Percentiles rank a stretch among this genome's conserved stretches.
phyloP scores from a whole-genome alignment of 2,797 vertebrate genomes.

The Cossypha polioptera region DNA sequence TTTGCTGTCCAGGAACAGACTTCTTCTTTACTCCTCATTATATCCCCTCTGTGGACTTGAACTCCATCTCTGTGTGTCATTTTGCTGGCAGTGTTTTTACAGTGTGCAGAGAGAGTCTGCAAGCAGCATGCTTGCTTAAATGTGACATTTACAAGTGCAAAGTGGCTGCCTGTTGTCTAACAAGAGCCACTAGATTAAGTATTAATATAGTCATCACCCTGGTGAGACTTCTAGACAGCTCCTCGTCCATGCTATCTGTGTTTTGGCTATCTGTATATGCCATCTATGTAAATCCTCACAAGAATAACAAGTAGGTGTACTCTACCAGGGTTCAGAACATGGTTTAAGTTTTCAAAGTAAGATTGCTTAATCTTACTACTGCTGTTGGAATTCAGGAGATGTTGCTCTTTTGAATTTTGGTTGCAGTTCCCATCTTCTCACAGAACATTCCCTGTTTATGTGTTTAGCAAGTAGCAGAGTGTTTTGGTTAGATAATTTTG shows the following conservation, averaged over 20 bases:
- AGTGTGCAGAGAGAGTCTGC: not conserved
- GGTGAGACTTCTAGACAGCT: not conserved
- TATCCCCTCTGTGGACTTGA: not conserved
- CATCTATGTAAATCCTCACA: not conserved
- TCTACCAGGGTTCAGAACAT: not conserved
- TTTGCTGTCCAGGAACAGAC: not conserved
- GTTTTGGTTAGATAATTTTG: not conserved
- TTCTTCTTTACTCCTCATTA: not conserved
- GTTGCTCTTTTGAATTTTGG: not conserved
- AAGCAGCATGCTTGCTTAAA: not conserved
- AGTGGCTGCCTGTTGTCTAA: not conserved
- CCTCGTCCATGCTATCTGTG: accelerated
- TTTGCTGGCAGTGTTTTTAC: not conserved
- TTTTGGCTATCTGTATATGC: not conserved
- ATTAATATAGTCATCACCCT: not conserved
- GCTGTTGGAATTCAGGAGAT: not conserved
- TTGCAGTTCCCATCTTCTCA: not conserved
- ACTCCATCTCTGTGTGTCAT: not conserved
- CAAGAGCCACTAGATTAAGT: not conserved
- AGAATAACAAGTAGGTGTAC: not conserved
- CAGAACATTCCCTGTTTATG: not conserved
- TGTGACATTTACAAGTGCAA: not conserved
- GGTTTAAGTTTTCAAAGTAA: not conserved
- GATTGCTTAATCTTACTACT: not conserved
- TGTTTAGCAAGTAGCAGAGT: not conserved